These are phyloP conservation scores for Labroides dimidiatus DNA, from an alignment of 2,797 vertebrate genomes.

Conservation along the genomic window DNA sequence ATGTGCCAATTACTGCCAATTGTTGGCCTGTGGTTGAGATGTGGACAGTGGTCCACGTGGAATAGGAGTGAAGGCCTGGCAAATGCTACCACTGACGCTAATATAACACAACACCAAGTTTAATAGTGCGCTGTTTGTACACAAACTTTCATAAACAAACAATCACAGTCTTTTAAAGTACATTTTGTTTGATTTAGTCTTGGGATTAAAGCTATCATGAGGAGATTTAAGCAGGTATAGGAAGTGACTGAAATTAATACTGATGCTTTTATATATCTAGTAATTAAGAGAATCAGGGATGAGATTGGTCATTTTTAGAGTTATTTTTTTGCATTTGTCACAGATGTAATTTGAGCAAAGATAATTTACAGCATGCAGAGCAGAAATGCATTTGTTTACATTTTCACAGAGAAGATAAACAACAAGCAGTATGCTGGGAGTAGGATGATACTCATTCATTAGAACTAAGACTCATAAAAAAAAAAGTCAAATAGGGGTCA, in stretches of 20 bases:
- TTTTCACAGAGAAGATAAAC: too few relatives aligned
- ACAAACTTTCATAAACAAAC: conserved; percentile 29
- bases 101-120: conserved; percentile 60
- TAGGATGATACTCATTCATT: too few relatives aligned
- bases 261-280: neutral
- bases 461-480: too few relatives aligned
- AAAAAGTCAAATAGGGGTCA: too few relatives aligned
- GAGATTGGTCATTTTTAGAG: neutral
- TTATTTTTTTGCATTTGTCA: neutral
- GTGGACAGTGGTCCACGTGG: conserved; percentile 86
- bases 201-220: neutral
- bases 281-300: neutral
- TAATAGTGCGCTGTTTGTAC: conserved; percentile 30
- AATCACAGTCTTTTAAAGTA: conserved; percentile 12
- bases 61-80: conserved; percentile 73
- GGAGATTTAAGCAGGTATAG: too few relatives aligned
- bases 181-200: conserved; percentile 13
- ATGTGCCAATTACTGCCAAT: conserved; percentile 89
- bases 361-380: neutral
- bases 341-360: neutral
- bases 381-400: neutral
- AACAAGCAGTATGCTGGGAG: too few relatives aligned
- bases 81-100: conserved; percentile 64
- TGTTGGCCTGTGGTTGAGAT: conserved; percentile 84
- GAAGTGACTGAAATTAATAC: neutral